Percentiles rank a stretch among this genome's conserved stretches.
phyloP scores from a whole-genome alignment of 2,888 invertebrate species.

The Hymenopus coronatus region DNA sequence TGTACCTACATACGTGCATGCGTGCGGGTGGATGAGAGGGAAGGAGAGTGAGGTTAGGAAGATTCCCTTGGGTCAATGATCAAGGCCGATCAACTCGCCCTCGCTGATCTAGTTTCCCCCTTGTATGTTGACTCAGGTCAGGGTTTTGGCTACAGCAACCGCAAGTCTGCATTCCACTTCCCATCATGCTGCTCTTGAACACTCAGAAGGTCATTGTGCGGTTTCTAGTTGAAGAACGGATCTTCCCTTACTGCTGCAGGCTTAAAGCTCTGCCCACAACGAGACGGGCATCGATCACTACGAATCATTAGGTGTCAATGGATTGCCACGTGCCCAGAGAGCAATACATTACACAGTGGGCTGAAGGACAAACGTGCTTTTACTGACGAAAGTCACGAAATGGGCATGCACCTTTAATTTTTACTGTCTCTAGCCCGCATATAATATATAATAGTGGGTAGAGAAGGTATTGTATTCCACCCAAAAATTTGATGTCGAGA shows the following conservation, averaged over 20 bases:
- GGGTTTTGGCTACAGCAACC: neutral
- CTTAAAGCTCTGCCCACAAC: neutral
- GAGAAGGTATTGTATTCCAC: no score
- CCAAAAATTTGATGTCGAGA: no score
- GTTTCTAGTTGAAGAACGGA: neutral
- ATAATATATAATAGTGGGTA: no score
- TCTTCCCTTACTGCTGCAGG: neutral
- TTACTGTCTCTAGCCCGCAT: no score
- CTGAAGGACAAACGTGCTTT: neutral
- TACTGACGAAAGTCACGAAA: neutral
- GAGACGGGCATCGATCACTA: neutral
- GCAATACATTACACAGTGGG: neutral
- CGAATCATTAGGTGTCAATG: neutral
- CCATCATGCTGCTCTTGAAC: neutral
- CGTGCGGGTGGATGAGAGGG: neutral
- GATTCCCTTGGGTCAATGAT: conserved; percentile 28
- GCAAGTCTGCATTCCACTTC: neutral
- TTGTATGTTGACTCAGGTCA: neutral
- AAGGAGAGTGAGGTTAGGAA: conserved; percentile 6
- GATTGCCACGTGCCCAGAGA: neutral
- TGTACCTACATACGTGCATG: neutral
- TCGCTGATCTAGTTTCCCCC: conserved; percentile 24
- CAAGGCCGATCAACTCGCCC: conserved; percentile 29
- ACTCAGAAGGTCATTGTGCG: neutral
- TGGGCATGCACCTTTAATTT: no score